Base-by-base conservation (phyloP, 1,140 invertebrate species). In the Aphelenchoides besseyi region DNA sequence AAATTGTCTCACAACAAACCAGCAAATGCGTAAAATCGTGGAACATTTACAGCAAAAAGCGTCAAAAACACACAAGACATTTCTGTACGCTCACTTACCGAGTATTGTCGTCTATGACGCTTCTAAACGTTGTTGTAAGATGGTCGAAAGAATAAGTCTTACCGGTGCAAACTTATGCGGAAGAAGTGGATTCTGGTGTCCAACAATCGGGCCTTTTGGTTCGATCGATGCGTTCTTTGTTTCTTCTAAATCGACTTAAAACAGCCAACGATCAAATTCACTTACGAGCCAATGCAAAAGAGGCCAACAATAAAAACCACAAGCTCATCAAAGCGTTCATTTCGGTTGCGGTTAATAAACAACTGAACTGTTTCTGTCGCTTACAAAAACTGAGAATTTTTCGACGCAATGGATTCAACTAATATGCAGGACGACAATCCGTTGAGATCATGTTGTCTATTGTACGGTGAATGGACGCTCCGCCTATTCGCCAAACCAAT, bases 1-100 rank as follows among this genome's bases (percentile, higher is more conserved):
- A 59, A 18, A 59, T 28, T 33, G 55, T 18, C 5, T 59, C 55
- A 59, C 55, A 59, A 23, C 55, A 59, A 59, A 59, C 5, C 18
- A 33, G 18, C 23, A 28, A 33, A 59, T 8, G 5, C 18, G 55
- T 16, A 59, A 8, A 59, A 5, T 12, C 18, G 55, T n/a, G n/a
- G n/a, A n/a, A 59, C 18, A 59, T 28, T 59, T 5, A 28, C 26
- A 5, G 5, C 5, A 59, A 33, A 28, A 8, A 59, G 55, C 55
- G 55, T 5, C 26, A 8, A 8, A 8, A 28, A 59, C 5, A 59
- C 18, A 5, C 16, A 8, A 5, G 32, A 18, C 12, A 8, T 33
- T 59, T 5, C 5, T 59, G n/a, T n/a, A n/a, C n/a, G n/a, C n/a
- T n/a, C n/a, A n/a, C 55, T 28, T 59, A 59, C 18, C 18, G 5